Evolutionary conservation across 2,888 invertebrate genomes (phyloP).

Genomic region (Meghimatium bilineatum): DNA sequence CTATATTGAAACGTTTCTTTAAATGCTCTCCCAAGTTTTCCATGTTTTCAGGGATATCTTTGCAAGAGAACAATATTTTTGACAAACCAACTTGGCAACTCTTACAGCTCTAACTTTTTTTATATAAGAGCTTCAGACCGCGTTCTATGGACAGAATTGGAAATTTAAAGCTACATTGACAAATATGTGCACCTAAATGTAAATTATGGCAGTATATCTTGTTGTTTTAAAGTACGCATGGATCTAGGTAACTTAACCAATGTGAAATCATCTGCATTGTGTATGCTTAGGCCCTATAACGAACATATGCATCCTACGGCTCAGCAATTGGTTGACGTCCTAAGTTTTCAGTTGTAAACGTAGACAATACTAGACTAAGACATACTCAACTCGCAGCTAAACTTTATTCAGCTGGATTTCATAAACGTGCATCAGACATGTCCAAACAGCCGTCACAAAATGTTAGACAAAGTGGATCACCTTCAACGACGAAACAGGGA

Average conservation of each 20-base stretch:
- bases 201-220: background rate
- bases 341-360: too few species aligned
- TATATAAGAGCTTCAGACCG: too few species aligned
- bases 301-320: background rate
- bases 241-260: background rate
- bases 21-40: too few species aligned
- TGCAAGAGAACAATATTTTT: too few species aligned
- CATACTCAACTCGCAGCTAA: background rate
- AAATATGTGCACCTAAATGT: background rate
- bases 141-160: too few species aligned
- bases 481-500: constrained; percentile 61
- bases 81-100: too few species aligned
- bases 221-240: too few species aligned
- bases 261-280: background rate
- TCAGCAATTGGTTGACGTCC: background rate
- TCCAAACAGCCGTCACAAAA: constrained; percentile 47
- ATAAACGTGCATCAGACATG: constrained; percentile 48
- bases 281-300: background rate
- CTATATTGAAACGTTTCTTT: too few species aligned
- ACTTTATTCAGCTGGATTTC: background rate
- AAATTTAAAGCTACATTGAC: background rate
- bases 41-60: too few species aligned
- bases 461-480: constrained; percentile 64
- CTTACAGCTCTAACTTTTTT: too few species aligned
- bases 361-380: too few species aligned